Base-by-base conservation (phyloP, 2,113 vertebrate species). In the Oncorhynchus gorbuscha region DNA sequence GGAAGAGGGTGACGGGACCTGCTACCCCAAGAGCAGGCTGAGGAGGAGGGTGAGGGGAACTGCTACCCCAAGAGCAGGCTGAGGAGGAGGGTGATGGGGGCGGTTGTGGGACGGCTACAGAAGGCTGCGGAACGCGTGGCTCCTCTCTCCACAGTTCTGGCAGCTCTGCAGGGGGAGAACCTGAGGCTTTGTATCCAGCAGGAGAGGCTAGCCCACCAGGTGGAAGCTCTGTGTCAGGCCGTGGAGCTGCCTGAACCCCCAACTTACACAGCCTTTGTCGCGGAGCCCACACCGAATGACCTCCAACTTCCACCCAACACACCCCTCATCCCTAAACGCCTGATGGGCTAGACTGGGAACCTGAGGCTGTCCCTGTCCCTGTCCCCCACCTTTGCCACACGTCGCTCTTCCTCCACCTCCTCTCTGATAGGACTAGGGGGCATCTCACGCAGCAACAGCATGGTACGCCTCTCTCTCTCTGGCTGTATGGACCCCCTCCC, bases 121-220 rank as follows among this genome's bases (percentile, higher is more conserved):
- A 89, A 83, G 80, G 92, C 89, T 0, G 77, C 81, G n/a, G 69
- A 14, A 61, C 86, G 71, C 61, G 73, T 95, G 82, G 81, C 84
- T 68, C 93, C 95, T 0, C 79, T 95, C 80, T 86, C 92, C 3
- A 73, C 86, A 16, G 86, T 91, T 1, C 69, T 95, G 4, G 76
- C 88, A 5, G 77, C 83, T 64, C 84, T 99, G 78, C 92, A 93
- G 74, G 92, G 92, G 7, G 97, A 97, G 78, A 96, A 95, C 30
- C 77, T 93, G 24, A 91, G 88, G 6, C 89, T 99, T 73, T 90
- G 79, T 74, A 87, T 90, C 67, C 94, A 96, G 83, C 94, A 97
- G 85, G 93, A 93, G 1, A 83, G 66, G 12, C 89, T 99, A 68
- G 80, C 90, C 48, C 89, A 55, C 76, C 89, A 89, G 81, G 89